A percentile compares a stretch with the other conserved stretches of the same genome.
These are phyloP conservation scores for Lepidurus arcticus DNA, from an alignment of 1,140 invertebrate species.

Conservation along the genomic window DNA sequence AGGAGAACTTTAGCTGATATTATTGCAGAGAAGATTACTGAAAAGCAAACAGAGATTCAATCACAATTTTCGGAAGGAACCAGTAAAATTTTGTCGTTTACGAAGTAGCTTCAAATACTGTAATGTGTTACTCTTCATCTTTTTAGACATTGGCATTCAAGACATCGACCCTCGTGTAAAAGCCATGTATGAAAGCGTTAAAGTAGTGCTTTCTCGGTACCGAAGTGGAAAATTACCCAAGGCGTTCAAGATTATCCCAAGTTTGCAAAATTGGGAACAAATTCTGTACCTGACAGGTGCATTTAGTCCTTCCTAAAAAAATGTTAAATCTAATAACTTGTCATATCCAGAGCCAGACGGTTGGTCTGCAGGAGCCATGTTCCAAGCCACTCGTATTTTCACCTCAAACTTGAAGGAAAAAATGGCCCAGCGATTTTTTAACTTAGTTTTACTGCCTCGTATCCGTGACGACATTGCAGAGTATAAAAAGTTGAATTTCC, in stretches of 20 bases:
- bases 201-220: conserved; percentile 79
- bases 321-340: conserved; percentile 38
- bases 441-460: conserved; percentile 84
- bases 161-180: conserved; percentile 68
- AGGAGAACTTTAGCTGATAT: conserved; percentile 75
- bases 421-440: conserved; percentile 95
- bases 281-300: conserved; percentile 73
- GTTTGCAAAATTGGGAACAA: conserved; percentile 92
- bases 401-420: conserved; percentile 91
- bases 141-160: conserved; percentile 58
- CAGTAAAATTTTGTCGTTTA: conserved; percentile 38
- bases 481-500: conserved; percentile 93
- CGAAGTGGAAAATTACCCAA: conserved; percentile 95
- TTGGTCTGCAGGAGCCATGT: conserved; percentile 94
- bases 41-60: conserved; percentile 84
- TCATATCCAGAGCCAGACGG: conserved; percentile 56
- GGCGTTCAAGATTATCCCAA: conserved; percentile 94
- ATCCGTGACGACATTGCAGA: conserved; percentile 91
- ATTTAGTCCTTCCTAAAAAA: conserved; percentile 6
- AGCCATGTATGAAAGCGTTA: conserved; percentile 81
- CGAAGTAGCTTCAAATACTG: not conserved
- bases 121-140: conserved; percentile 20
- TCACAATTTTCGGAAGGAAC: conserved; percentile 75
- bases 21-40: conserved; percentile 85
- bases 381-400: conserved; percentile 89